Evolutionary conservation across 2,797 vertebrate genomes (phyloP).

Genomic region (Arctocebus calabarensis): DNA sequence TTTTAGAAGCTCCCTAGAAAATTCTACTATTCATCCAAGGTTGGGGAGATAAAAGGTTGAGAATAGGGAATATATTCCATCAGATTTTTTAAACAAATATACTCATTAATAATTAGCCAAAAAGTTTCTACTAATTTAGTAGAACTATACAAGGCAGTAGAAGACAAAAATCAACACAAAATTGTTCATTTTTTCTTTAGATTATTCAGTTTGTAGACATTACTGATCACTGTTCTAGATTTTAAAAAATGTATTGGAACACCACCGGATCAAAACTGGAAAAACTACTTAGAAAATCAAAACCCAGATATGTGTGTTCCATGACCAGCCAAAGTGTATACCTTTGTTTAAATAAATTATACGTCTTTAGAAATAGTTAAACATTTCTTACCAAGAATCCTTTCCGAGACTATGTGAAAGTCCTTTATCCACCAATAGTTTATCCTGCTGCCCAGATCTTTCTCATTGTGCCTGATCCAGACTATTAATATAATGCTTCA

Average conservation of each 20-base stretch:
- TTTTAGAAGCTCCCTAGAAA: background rate
- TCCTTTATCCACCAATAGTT: constrained; percentile 22
- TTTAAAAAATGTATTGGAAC: background rate
- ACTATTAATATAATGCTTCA: constrained; percentile 61
- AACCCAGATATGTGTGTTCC: background rate
- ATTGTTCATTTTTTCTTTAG: background rate
- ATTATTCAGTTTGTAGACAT: background rate
- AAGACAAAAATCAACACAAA: background rate
- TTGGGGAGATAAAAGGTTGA: background rate
- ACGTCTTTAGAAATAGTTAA: constrained; percentile 52
- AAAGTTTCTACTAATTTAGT: constrained; percentile 17
- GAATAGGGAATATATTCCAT: background rate
- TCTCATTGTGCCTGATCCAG: constrained; percentile 57
- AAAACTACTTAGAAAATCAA: constrained; percentile 30
- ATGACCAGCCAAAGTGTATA: background rate
- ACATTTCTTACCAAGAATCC: background rate
- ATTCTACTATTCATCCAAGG: background rate
- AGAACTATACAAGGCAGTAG: constrained; percentile 15
- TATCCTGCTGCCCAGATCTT: background rate
- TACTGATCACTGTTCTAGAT: background rate
- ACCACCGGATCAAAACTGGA: background rate
- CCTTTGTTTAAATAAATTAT: constrained; percentile 32
- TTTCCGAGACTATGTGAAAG: constrained; percentile 31
- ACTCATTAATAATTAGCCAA: background rate
- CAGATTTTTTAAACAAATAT: constrained; percentile 32